These are phyloP conservation scores for Blastomussa wellsi DNA, from an alignment of 92 coral and sea anemone genomes.

Conservation along the genomic window DNA sequence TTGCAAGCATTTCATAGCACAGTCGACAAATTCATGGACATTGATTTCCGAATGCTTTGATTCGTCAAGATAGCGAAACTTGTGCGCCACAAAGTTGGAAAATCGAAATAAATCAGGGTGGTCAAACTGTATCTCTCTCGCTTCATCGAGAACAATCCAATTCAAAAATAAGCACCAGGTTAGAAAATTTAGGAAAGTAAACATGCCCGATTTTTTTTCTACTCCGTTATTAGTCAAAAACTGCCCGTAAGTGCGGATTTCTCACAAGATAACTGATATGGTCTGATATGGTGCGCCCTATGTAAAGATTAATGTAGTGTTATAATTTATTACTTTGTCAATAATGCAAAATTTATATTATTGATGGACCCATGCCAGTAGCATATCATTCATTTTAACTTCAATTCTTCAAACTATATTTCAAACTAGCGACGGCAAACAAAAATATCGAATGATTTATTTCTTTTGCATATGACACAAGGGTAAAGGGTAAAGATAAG, in stretches of 20 bases:
- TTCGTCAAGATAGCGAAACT: constrained; percentile 4
- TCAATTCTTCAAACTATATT: background rate
- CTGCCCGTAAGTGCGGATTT: no score
- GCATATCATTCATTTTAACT: background rate
- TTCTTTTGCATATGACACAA: no score
- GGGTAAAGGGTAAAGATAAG: no score
- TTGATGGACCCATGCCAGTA: background rate
- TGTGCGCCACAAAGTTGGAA: constrained; percentile 16
- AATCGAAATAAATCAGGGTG: background rate
- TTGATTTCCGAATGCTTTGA: background rate
- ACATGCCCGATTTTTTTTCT: background rate
- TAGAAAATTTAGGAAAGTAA: background rate
- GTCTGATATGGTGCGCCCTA: background rate
- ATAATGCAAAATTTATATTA: background rate
- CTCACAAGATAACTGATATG: background rate
- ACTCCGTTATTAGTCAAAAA: background rate
- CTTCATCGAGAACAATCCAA: background rate
- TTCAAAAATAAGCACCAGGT: background rate
- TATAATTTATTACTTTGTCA: no score
- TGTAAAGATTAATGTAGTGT: no score
- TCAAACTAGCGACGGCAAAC: background rate
- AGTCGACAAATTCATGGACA: background rate
- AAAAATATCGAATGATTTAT: no score
- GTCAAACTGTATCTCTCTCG: background rate
- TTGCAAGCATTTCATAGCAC: constrained; percentile 19